These are phyloP conservation scores for Ormyrus labotus DNA, from an alignment of 2,888 invertebrate species.

Conservation along the genomic window DNA sequence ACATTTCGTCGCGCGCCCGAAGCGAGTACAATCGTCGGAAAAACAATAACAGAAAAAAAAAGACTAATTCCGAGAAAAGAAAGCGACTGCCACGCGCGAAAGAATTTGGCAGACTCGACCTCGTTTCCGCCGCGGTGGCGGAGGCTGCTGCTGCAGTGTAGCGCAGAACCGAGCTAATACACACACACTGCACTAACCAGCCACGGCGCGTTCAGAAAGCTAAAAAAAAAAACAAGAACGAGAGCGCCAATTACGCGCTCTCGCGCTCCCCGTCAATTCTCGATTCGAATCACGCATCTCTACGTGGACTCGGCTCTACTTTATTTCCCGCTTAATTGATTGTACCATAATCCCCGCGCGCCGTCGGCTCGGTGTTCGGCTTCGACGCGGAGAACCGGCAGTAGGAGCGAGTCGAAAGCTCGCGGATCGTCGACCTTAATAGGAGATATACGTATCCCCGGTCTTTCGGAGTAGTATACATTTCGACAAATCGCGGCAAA, in stretches of 20 bases:
- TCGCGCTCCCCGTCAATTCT: conserved; percentile 29
- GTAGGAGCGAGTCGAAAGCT: no score
- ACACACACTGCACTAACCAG: neutral
- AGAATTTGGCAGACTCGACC: conserved; percentile 54
- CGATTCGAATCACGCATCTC: conserved; percentile 30
- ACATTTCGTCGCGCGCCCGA: no score
- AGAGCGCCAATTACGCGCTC: conserved; percentile 47
- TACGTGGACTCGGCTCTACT: neutral
- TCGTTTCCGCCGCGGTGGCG: conserved; percentile 30
- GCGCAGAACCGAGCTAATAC: neutral
- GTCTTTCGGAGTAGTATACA: neutral
- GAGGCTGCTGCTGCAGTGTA: neutral
- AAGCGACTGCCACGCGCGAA: conserved; percentile 47
- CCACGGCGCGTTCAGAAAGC: conserved; percentile 26
- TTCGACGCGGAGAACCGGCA: neutral
- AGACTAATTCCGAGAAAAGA: conserved; percentile 46
- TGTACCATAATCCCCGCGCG: conserved; percentile 3
- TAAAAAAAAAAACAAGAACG: conserved; percentile 18
- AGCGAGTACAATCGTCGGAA: neutral
- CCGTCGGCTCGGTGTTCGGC: neutral
- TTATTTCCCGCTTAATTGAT: conserved; percentile 23
- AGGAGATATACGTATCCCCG: neutral
- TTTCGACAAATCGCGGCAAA: no score
- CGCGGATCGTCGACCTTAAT: conserved; percentile 2
- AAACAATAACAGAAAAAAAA: conserved; percentile 3